A percentile compares a stretch with the other conserved stretches of the same genome.
These are phyloP conservation scores for Celastrina argiolus DNA, from an alignment of 2,888 invertebrate genomes.

Conservation along the genomic window DNA sequence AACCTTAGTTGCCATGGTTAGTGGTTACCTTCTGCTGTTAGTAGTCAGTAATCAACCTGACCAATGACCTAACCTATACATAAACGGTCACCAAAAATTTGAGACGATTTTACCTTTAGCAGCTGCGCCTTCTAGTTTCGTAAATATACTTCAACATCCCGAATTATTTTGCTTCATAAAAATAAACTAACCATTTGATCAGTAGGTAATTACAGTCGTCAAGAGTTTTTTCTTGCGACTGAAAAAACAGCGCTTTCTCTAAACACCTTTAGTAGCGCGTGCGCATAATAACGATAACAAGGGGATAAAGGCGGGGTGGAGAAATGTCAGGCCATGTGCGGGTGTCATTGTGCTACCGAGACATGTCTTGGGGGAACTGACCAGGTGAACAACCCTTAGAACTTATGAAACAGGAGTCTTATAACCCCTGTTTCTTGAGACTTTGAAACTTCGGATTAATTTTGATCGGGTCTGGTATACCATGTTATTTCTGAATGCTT, in stretches of 20 bases:
- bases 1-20: too few species aligned
- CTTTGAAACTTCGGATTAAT: slow-evolving; percentile 24
- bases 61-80: too few species aligned
- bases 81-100: not conserved
- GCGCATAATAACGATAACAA: slow-evolving; percentile 56
- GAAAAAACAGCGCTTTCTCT: slow-evolving; percentile 65
- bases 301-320: slow-evolving; percentile 55
- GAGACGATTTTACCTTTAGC: not conserved
- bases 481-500: not conserved
- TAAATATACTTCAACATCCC: not conserved
- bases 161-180: not conserved
- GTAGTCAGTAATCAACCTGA: too few species aligned
- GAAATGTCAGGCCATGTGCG: slow-evolving; percentile 64
- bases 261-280: slow-evolving; percentile 70
- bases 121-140: not conserved
- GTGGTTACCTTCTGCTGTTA: too few species aligned
- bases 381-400: slow-evolving; percentile 63
- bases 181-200: not conserved
- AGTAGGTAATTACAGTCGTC: not conserved
- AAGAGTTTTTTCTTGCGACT: slow-evolving; percentile 33
- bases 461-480: not conserved
- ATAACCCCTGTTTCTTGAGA: slow-evolving; percentile 29
- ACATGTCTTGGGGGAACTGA: slow-evolving; percentile 66
- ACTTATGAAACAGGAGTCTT: slow-evolving; percentile 31
- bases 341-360: slow-evolving; percentile 63